Percentiles rank a stretch among this genome's conserved stretches.
Evolutionary conservation across 2,113 vertebrate species (phyloP).

Genomic region (Gobio gobio): DNA sequence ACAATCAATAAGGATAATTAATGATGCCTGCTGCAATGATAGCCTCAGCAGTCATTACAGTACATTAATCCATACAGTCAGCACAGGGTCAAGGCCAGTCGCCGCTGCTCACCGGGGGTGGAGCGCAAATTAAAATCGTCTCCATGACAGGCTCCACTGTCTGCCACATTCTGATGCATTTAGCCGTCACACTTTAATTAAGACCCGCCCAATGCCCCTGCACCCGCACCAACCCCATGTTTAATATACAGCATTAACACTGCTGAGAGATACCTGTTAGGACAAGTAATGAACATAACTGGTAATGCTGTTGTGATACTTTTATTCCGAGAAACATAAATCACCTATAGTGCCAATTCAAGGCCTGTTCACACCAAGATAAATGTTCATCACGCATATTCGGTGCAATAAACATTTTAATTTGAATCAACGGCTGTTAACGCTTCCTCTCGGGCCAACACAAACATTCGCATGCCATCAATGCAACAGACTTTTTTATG

Average conservation of each 20-base stretch:
- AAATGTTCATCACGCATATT: background rate
- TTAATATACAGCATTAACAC: constrained; percentile 80
- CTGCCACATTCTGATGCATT: constrained; percentile 75
- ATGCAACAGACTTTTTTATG: background rate
- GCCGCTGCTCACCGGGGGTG: constrained; percentile 91
- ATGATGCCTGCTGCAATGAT: constrained; percentile 99
- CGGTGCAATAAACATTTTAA: constrained; percentile 1
- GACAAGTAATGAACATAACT: constrained; percentile 73
- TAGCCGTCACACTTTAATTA: constrained; percentile 74
- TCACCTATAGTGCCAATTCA: constrained; percentile 63
- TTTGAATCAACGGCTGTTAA: background rate
- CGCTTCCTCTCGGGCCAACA: background rate
- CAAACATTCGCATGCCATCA: background rate
- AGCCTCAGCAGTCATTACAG: constrained; percentile 99
- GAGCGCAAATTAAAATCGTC: constrained; percentile 99
- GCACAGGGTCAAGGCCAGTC: constrained; percentile 96
- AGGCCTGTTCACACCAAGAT: background rate
- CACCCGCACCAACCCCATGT: constrained; percentile 59
- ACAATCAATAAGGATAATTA: constrained; percentile 99
- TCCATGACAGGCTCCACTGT: constrained; percentile 85
- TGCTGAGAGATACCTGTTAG: constrained; percentile 62
- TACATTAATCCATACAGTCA: constrained; percentile 99
- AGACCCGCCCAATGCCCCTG: constrained; percentile 69
- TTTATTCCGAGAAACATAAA: constrained; percentile 70
- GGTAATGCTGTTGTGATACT: constrained; percentile 66